phyloP scores from a whole-genome alignment of 2,888 invertebrate genomes.

The Nematopogon swammerdamellus region DNA sequence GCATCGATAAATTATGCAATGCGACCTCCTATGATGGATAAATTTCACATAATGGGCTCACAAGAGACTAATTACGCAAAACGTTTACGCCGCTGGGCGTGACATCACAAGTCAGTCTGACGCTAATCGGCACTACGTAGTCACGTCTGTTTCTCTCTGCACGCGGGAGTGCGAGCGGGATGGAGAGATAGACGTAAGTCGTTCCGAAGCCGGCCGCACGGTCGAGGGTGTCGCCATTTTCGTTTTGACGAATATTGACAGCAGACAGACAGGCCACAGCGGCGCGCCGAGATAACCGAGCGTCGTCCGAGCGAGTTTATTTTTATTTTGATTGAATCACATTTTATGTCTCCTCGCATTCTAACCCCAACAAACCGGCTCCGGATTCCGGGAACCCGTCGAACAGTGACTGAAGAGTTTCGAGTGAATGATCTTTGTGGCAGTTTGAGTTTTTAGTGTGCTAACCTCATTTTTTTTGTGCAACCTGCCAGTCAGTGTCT shows the following conservation, averaged over 20 bases:
- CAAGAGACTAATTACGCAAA: constrained; percentile 52
- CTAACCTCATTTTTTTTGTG: constrained; percentile 45
- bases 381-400: constrained; percentile 3
- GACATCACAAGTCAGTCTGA: constrained; percentile 53
- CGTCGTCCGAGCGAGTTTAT: constrained; percentile 38
- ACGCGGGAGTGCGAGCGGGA: constrained; percentile 22
- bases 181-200: constrained; percentile 36
- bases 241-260: constrained; percentile 73
- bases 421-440: constrained; percentile 29
- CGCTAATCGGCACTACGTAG: constrained; percentile 44
- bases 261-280: constrained; percentile 45
- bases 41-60: constrained; percentile 17
- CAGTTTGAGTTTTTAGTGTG: constrained; percentile 32
- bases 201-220: constrained; percentile 15
- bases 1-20: constrained; percentile 31
- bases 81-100: constrained; percentile 56
- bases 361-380: constrained; percentile 1
- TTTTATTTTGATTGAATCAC: constrained; percentile 54
- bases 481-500: neutral
- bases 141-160: constrained; percentile 23
- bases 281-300: constrained; percentile 43
- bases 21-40: constrained; percentile 18
- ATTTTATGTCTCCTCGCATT: constrained; percentile 26
- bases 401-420: constrained; percentile 13
- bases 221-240: constrained; percentile 67